Base-by-base conservation (phyloP, 2,113 vertebrate species). In the Trogon melanurus region DNA sequence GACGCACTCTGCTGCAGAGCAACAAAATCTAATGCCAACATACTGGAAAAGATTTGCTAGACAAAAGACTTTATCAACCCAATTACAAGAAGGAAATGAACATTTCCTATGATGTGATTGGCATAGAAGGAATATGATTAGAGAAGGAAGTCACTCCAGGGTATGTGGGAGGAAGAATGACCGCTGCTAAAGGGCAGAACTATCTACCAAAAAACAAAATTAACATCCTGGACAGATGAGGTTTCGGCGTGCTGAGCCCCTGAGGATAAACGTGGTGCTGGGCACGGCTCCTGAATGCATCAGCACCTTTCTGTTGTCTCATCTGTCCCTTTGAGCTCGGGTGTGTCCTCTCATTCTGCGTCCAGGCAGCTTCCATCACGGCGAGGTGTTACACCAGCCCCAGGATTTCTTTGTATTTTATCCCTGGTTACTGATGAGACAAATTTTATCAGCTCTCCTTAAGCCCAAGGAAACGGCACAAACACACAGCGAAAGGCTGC, bases 1-100 rank as follows among this genome's bases (percentile, higher is more conserved):
- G 29, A 41, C 7, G 61, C 32, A 4, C 74, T 45, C 23, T 3
- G 41, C 62, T 53, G 71, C 53, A 4, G 32, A 21, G 81, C 79
- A 79, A 89, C 70, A 69, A 72, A 85, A 71, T 13, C 81, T 29
- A 44, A 47, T 0, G 29, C 32, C 0, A 54, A 44, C 36, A 21
- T 3, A 67, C 1, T 79, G 88, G 57, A 30, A n/a, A 34, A 93
- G 88, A 61, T 82, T 19, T 30, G 53, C 25, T 45, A 85, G 81
- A 76, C 85, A 94, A 85, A 94, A 79, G 92, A 34, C 92, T 93
- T 96, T 85, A 93, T 93, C 82, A 90, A 79, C 23, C 62, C 92
- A 90, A 93, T 96, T 96, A 95, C 76, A 91, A 41, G 82, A 30
- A 90, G 92, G 90, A 96, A 94, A 96, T 94, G 51, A 97, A 88